Conservation (phyloP, 2,888 invertebrate genomes). For the Galeopsomyia nigrocyanea region DNA sequence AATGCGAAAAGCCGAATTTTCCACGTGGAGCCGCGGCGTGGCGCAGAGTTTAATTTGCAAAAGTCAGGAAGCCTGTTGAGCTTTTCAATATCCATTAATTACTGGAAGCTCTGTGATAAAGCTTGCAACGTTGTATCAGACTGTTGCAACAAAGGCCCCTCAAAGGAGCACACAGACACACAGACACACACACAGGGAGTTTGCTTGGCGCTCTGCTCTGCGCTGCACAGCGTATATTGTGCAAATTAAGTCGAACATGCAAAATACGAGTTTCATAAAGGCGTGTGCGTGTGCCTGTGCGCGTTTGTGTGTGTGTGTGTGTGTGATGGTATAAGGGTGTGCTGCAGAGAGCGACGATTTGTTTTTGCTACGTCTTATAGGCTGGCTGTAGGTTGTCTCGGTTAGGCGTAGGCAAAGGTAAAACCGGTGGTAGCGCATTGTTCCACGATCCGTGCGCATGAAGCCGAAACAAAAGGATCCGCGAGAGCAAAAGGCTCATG, state of each 20-base stretch:
- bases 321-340: too few relatives aligned
- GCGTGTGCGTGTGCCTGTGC: neutral
- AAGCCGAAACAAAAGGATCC: constrained; percentile 34
- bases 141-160: constrained; percentile 25
- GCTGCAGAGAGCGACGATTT: constrained; percentile 18
- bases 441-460: constrained; percentile 34
- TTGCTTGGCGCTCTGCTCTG: too few relatives aligned
- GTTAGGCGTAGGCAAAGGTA: constrained; percentile 22
- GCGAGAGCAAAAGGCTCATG: constrained; percentile 24
- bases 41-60: too few relatives aligned
- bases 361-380: constrained; percentile 42
- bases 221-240: constrained; percentile 14
- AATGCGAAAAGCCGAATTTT: too few relatives aligned
- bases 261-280: constrained; percentile 41
- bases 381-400: constrained; percentile 9
- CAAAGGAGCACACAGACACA: neutral
- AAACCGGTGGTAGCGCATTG: constrained; percentile 25
- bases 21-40: too few relatives aligned
- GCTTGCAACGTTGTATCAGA: constrained; percentile 13
- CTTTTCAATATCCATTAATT: constrained; percentile 22
- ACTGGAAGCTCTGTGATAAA: constrained; percentile 10
- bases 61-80: too few relatives aligned
- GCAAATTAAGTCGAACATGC: constrained; percentile 36
- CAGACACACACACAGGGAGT: neutral
- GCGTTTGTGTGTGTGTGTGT: too few relatives aligned